Base-by-base conservation (phyloP, 2,113 vertebrate genomes). In the Osmerus eperlanus region DNA sequence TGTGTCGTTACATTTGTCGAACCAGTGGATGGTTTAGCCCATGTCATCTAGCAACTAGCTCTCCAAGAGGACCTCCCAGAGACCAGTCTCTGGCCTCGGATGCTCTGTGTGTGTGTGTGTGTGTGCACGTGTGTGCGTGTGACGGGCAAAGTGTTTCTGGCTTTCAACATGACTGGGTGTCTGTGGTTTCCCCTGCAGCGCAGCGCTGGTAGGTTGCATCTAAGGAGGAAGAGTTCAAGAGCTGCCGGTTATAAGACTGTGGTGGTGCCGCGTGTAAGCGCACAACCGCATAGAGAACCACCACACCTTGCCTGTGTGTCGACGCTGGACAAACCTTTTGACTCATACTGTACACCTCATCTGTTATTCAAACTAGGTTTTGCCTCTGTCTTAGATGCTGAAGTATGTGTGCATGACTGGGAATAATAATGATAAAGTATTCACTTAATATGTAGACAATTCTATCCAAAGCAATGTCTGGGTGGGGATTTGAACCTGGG, bases 101-200 rank as follows among this genome's bases (percentile, higher is more conserved):
- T 68, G 36, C 53, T 70, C 78, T 71, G 55, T 13, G 53, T 74
- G 25, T 28, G 25, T 28, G 68, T 28, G 68, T 25, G 32, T 36
- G 32, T 3, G 3, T 3, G n/a, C n/a, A n/a, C n/a, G 3, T 36
- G 32, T 36, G 32, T 36, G 32, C 32, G 7, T 36, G 32, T 36
- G 32, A 36, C 32, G 7, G 32, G 32, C 32, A 36, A 36, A 36
- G 32, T 36, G 32, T 36, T 3, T 53, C 28, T 71, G 51, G 15
- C 67, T 81, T 70, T 80, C 80, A 68, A 60, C 73, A 60, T 70
- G 69, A 61, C 63, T 69, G 3, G 41, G 63, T 68, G 67, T 3
- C 68, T 85, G 74, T 77, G 77, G 79, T 77, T 87, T 87, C 78
- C 74, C 8, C 60, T 56, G 66, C 67, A 47, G 74, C n/a, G 18